phyloP scores from a whole-genome alignment of 2,888 invertebrate genomes.

The Lasioglossum morio region DNA sequence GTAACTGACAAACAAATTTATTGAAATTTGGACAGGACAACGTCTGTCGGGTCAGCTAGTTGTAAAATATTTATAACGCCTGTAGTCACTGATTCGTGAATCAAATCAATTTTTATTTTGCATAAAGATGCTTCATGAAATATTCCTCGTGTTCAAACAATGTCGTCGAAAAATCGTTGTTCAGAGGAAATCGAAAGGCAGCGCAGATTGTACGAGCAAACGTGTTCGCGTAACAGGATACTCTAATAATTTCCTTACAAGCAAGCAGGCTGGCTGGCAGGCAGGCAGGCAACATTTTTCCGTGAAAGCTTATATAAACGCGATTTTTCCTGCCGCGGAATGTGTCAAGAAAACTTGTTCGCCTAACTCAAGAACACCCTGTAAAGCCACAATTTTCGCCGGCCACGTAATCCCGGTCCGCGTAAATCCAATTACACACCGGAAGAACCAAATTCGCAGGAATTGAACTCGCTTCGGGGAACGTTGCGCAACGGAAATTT shows the following conservation, averaged over 20 bases:
- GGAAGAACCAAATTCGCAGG: not conserved
- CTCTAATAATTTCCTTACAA: not conserved
- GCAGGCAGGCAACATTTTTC: not conserved
- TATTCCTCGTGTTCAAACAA: not conserved
- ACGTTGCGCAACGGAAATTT: conserved; percentile 2
- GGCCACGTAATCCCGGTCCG: not conserved
- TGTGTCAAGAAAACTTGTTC: not conserved
- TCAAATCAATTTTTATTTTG: too few species aligned
- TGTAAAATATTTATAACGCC: too few species aligned
- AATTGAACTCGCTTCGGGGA: not conserved
- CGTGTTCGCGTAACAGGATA: not conserved
- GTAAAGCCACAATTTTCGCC: not conserved
- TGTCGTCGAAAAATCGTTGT: too few species aligned
- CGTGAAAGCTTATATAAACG: not conserved
- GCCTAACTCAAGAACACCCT: not conserved
- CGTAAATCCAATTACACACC: not conserved
- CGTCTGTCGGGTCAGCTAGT: too few species aligned
- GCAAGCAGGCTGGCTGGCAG: not conserved
- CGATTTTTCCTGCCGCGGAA: not conserved
- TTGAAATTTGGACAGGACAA: too few species aligned
- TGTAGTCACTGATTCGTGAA: too few species aligned
- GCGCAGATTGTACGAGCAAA: not conserved
- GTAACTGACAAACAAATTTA: too few species aligned
- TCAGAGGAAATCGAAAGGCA: not conserved
- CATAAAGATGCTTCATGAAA: too few species aligned